Base-by-base conservation (phyloP, 53 echinoderm and acorn worm genomes). In the Temnopleurus reevesii region DNA sequence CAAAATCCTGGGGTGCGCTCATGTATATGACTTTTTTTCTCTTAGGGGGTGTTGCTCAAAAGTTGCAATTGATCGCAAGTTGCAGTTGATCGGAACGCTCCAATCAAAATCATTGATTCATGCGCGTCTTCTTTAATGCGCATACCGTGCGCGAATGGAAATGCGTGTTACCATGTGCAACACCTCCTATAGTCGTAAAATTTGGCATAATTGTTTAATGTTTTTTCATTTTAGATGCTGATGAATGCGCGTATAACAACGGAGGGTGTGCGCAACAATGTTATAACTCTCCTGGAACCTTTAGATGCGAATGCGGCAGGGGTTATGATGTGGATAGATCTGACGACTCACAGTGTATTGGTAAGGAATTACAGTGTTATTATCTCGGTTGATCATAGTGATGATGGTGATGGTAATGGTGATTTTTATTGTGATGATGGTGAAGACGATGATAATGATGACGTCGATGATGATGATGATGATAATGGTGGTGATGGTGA, bases 201-300 rank as follows among this genome's bases (percentile, higher is more conserved):
- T n/a, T n/a, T n/a, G 15, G 9, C 9, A 49, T 1, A 49, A 49
- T 1, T 34, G 0, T 4, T 31, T 71, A n/a, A 8, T 24, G 8
- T 24, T 12, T 59, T n/a, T 59, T n/a, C 8, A 59, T 59, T 31
- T 25, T 28, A 97, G 97, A 97, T 97, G 93, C 93, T 1, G 92
- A 97, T 23, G 97, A 97, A 88, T 97, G 97, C 86, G 92, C 91
- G 2, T 84, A 86, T 15, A 65, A 82, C 45, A 95, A 97, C 27
- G 97, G 97, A 24, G 95, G 94, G 2, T 97, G 97, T 49, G 89
- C 53, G 24, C 97, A 97, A 26, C 15, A 84, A 0, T 97, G 97
- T 38, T 56, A 88, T 56, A 97, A 97, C 60, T 77, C 91, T 21
- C 65, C 80, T 17, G 97, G 97, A 10, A 97, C 95, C 41, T 97